These are phyloP conservation scores for Dynastes hyllus DNA, from an alignment of 2,888 invertebrate species.

Conservation along the genomic window DNA sequence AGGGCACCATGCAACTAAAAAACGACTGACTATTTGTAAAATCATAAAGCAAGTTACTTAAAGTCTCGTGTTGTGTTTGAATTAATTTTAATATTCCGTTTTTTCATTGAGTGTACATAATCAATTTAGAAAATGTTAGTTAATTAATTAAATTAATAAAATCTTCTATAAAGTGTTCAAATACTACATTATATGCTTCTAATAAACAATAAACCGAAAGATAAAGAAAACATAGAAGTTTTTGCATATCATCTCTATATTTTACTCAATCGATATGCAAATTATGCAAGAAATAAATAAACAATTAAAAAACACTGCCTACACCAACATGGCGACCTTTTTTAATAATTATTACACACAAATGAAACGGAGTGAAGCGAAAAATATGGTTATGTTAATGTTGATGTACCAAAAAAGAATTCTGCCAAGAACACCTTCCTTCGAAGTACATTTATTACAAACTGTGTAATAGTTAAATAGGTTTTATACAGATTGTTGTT, in stretches of 20 bases:
- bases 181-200: constrained; percentile 33
- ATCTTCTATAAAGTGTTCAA: constrained; percentile 44
- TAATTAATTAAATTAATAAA: constrained; percentile 16
- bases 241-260: constrained; percentile 50
- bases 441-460: constrained; percentile 27
- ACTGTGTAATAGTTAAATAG: constrained; percentile 16
- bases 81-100: not conserved
- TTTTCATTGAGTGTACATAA: constrained; percentile 46
- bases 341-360: constrained; percentile 15
- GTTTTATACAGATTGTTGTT: constrained; percentile 40
- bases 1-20: constrained; percentile 37
- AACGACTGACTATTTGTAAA: constrained; percentile 52
- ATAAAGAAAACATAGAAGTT: constrained; percentile 24
- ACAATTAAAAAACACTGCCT: constrained; percentile 48
- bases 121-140: constrained; percentile 39
- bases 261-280: constrained; percentile 49
- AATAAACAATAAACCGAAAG: constrained; percentile 37
- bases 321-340: constrained; percentile 44
- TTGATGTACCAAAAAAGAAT: constrained; percentile 25
- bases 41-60: constrained; percentile 12
- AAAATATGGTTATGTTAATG: not conserved
- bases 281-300: constrained; percentile 11
- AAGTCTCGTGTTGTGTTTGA: not conserved
- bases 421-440: constrained; percentile 45
- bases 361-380: constrained; percentile 2